These are phyloP conservation scores for Procambarus virginalis DNA, from an alignment of 1,140 invertebrate genomes.

Conservation along the genomic window DNA sequence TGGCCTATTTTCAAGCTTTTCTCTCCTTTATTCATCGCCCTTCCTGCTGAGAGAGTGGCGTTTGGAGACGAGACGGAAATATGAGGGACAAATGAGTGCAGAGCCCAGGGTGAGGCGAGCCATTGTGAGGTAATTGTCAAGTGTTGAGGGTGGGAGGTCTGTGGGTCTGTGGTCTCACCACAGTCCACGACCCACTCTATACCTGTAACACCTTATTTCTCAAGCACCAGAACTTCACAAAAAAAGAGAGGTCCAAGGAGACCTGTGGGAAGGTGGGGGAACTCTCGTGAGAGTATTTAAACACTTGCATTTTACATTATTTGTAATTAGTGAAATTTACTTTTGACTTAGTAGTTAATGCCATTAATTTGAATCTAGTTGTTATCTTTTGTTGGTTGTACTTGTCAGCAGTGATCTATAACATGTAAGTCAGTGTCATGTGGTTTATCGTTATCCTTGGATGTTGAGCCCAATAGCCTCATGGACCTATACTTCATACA, in stretches of 20 bases:
- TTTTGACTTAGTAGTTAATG: no score
- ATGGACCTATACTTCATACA: no score
- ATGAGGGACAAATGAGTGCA: conserved; percentile 18
- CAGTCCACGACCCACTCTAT: not conserved
- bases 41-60: not conserved
- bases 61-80: not conserved
- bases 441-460: no score
- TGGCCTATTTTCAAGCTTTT: conserved; percentile 4
- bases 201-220: not conserved
- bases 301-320: no score
- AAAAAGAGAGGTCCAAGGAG: not conserved
- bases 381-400: no score
- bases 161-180: not conserved
- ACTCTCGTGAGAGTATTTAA: no score
- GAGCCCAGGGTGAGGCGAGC: not conserved
- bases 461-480: no score
- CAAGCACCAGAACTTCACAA: not conserved
- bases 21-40: not conserved
- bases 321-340: no score
- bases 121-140: not conserved
- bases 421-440: no score
- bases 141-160: conserved; percentile 2
- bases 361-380: no score
- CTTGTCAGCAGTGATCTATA: no score
- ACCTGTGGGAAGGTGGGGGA: not conserved